A percentile compares a stretch with the other conserved stretches of the same genome.
Evolutionary conservation across 2,888 invertebrate species (phyloP).

Genomic region (Lucinisca nassula): DNA sequence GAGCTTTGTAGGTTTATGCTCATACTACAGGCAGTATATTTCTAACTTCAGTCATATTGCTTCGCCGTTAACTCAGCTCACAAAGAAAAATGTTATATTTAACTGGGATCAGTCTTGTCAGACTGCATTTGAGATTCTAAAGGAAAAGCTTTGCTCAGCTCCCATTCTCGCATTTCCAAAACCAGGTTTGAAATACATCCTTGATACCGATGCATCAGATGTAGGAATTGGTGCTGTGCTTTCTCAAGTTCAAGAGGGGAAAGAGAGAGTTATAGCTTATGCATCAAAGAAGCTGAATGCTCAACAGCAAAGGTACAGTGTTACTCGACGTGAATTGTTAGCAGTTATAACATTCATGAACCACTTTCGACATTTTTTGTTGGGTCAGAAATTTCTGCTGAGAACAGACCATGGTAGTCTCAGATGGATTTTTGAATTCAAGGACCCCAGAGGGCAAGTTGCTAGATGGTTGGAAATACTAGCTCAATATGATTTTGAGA

Average conservation of each 20-base stretch:
- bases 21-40: slow-evolving; percentile 50
- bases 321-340: slow-evolving; percentile 61
- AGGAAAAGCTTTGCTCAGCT: slow-evolving; percentile 23
- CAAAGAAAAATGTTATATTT: slow-evolving; percentile 13
- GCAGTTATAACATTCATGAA: slow-evolving; percentile 66
- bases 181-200: slow-evolving; percentile 41
- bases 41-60: too few relatives aligned
- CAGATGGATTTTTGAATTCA: neutral
- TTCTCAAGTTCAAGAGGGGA: slow-evolving; percentile 61
- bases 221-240: slow-evolving; percentile 67
- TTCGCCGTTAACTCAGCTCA: too few relatives aligned
- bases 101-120: too few relatives aligned
- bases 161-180: slow-evolving; percentile 62
- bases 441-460: slow-evolving; percentile 17
- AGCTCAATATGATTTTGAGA: slow-evolving; percentile 19
- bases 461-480: slow-evolving; percentile 26
- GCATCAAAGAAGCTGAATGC: slow-evolving; percentile 45
- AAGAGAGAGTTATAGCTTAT: slow-evolving; percentile 68
- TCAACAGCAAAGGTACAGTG: slow-evolving; percentile 60
- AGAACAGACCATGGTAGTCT: neutral
- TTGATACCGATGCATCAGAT: slow-evolving; percentile 72
- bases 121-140: slow-evolving; percentile 17
- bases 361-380: slow-evolving; percentile 67
- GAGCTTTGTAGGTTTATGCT: slow-evolving; percentile 49
- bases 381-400: slow-evolving; percentile 29